Evolutionary conservation across 2,797 vertebrate genomes (phyloP).

Genomic region (Picus viridis): DNA sequence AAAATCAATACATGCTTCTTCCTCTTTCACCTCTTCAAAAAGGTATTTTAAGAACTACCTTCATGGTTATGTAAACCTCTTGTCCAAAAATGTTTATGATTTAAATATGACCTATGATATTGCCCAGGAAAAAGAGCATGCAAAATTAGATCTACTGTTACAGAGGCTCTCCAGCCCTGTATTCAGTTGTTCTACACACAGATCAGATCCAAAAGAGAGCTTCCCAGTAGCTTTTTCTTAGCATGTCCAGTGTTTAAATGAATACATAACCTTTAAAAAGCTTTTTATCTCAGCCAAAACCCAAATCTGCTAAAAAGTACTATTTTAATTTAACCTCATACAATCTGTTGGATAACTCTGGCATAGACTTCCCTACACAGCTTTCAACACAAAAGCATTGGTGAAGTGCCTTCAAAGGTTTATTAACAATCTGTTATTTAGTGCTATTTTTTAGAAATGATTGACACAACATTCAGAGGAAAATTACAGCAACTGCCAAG

Average conservation of each 20-base stretch:
- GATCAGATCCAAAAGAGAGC: neutral
- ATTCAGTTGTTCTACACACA: neutral
- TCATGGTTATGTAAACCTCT: neutral
- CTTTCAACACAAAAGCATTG: constrained; percentile 58
- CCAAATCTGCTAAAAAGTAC: neutral
- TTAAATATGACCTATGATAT: neutral
- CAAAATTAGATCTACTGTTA: neutral
- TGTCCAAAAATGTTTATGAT: neutral
- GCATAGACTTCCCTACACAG: constrained; percentile 21
- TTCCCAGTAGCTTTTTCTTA: neutral
- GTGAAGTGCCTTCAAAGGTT: constrained; percentile 48
- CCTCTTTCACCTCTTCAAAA: neutral
- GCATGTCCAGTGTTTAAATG: neutral
- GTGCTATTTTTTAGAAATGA: constrained; percentile 27
- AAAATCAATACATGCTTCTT: accelerated
- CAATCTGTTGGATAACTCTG: constrained; percentile 60
- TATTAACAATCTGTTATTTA: constrained; percentile 68
- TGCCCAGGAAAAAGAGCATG: neutral
- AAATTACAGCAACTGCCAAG: constrained; percentile 39
- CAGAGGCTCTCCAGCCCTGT: neutral
- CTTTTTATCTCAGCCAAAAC: constrained; percentile 2
- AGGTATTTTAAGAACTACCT: neutral
- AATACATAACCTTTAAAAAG: neutral
- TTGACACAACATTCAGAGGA: constrained; percentile 42
- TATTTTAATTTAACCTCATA: constrained; percentile 52